Evolutionary conservation across 2,113 vertebrate genomes (phyloP), one percentile per base, ranked within the genome.

Genomic region (Oryzias melastigma): DNA sequence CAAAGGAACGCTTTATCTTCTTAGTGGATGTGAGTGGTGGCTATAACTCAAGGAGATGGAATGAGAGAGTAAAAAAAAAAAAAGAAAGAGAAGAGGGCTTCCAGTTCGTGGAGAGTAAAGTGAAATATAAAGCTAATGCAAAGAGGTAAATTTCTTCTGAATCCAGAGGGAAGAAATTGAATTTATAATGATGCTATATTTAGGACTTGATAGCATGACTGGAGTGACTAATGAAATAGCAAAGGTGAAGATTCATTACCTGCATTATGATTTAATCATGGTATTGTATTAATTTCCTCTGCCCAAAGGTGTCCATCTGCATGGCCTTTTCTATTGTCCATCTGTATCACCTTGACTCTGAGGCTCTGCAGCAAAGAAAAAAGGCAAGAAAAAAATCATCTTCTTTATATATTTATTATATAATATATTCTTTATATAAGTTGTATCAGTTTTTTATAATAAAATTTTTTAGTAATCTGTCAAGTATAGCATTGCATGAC

Each of bases 131-230:
- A 92, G 87, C 89, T 92, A 87, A 82, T 35, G 47, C 63, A 80
- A 67, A 88, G 76, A 88, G 58, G 65, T 76, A 73, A 68, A 63
- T 80, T 79, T 68, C 67, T 68, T 65, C 72, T 61, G 55, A 77
- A 87, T 76, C 29, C 25, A 79, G 73, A 72, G 66, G 73, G 73
- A 70, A 86, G 82, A 88, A 90, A 90, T 91, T 80, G 88, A 92
- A 92, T 92, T 86, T 87, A 80, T 91, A 88, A 92, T 87, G 81
- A 87, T 82, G 77, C 83, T 92, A 93, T 90, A 92, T 93, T 91
- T 92, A 89, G 91, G 76, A 67, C 55, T 81, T 82, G 78, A 90
- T 88, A 90, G 81, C 85, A 69, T 74, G 62, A 74, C 70, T 58
- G 84, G 62, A 71, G 43, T 77, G 88, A 88, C 78, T 88, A 91